Conservation (phyloP, 2,888 invertebrate genomes). For the Liopterus haemorrhoidalis region DNA sequence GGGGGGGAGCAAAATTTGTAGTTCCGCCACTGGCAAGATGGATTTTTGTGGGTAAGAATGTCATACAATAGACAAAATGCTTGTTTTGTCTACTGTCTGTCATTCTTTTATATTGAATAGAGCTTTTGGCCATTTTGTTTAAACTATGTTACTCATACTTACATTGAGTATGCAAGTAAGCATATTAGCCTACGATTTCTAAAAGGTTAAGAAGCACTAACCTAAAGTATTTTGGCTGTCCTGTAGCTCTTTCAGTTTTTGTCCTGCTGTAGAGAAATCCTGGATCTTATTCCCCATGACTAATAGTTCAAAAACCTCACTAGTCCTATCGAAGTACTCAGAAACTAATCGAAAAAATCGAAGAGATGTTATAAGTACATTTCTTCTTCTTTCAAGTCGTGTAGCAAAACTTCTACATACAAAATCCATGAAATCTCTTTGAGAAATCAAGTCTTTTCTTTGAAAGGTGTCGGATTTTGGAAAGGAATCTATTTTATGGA, state of each 20-base stretch:
- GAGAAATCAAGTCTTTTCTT: constrained; percentile 61
- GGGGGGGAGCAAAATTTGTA: no score
- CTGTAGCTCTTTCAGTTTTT: constrained; percentile 54
- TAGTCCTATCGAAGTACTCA: constrained; percentile 64
- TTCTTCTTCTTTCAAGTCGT: constrained; percentile 65
- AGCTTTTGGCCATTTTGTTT: neutral
- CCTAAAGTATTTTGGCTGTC: constrained; percentile 57
- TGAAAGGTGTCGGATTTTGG: constrained; percentile 46
- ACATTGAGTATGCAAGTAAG: neutral
- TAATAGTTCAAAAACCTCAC: constrained; percentile 61
- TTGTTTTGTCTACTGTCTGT: no score
- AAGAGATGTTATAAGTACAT: constrained; percentile 67
- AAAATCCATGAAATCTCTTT: constrained; percentile 76
- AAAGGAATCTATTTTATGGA: constrained; percentile 63
- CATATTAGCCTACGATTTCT: neutral
- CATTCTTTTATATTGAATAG: neutral
- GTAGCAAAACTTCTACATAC: constrained; percentile 72
- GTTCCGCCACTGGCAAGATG: no score
- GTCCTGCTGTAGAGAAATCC: constrained; percentile 53
- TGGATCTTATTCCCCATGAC: constrained; percentile 57
- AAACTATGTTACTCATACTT: neutral
- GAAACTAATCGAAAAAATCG: constrained; percentile 69
- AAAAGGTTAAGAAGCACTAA: constrained; percentile 38
- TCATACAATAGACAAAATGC: no score
- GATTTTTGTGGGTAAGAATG: no score